Conservation (phyloP, 2,797 vertebrate genomes). For the Apodemus agrarius region DNA sequence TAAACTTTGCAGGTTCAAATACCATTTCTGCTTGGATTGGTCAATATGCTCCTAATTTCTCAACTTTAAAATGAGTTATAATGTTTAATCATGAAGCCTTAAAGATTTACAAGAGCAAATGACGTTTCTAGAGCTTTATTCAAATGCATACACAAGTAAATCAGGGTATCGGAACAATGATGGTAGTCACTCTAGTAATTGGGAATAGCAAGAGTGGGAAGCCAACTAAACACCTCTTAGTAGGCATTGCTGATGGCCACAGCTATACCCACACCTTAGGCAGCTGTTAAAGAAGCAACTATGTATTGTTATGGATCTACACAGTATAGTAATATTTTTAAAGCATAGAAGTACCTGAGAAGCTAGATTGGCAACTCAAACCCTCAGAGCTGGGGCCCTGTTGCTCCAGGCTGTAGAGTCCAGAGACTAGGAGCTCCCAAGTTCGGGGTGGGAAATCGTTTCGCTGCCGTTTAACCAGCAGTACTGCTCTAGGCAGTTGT, state of each 20-base stretch:
- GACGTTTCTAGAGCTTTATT: not conserved
- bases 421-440: not conserved
- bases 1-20: conserved; percentile 10
- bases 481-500: not conserved
- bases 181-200: not conserved
- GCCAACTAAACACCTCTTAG: not conserved
- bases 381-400: not conserved
- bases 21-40: not conserved
- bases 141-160: not conserved
- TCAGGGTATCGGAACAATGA: not conserved
- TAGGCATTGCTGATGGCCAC: no score
- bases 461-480: not conserved
- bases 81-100: not conserved
- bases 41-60: not conserved
- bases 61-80: not conserved
- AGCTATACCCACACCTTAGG: not conserved
- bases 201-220: not conserved
- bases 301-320: not conserved
- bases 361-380: not conserved
- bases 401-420: not conserved
- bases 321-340: not conserved
- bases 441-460: not conserved
- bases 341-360: not conserved
- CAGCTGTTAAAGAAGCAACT: not conserved
- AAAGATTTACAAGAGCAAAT: not conserved